Evolutionary conservation across 2,888 invertebrate genomes (phyloP).

Genomic region (Cerastis leucographa): DNA sequence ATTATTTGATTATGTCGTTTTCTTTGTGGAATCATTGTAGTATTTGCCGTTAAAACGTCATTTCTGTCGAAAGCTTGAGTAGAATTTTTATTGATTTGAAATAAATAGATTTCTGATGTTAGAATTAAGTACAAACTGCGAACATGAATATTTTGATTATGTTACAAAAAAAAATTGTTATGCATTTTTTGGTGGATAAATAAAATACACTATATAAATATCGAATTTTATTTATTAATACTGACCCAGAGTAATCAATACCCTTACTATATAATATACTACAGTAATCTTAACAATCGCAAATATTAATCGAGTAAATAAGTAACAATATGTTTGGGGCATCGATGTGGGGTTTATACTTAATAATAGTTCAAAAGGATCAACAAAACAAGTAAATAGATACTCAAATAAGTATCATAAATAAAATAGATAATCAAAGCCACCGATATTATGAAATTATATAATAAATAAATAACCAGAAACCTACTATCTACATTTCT

Average conservation of each 20-base stretch:
- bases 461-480: slow-evolving; percentile 8
- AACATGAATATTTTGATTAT: slow-evolving; percentile 40
- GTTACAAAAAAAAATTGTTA: slow-evolving; percentile 46
- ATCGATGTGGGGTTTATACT: slow-evolving; percentile 51
- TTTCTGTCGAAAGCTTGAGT: slow-evolving; percentile 29
- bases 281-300: slow-evolving; percentile 38
- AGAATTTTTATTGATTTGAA: slow-evolving; percentile 24
- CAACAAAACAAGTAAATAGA: slow-evolving; percentile 17
- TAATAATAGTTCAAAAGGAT: slow-evolving; percentile 1
- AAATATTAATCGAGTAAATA: slow-evolving; percentile 48
- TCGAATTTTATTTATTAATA: slow-evolving; percentile 59
- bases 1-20: slow-evolving; percentile 2
- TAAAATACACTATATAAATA: slow-evolving; percentile 60
- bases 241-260: slow-evolving; percentile 56
- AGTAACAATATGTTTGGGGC: slow-evolving; percentile 41
- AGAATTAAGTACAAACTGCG: slow-evolving; percentile 39
- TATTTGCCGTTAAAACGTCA: slow-evolving; percentile 19
- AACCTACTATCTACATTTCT: slow-evolving; percentile 60
- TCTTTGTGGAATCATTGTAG: slow-evolving; percentile 14
- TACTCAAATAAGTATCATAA: too few relatives aligned
- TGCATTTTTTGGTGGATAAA: slow-evolving; percentile 64
- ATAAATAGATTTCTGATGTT: slow-evolving; percentile 42
- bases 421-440: too few relatives aligned
- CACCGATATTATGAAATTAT: slow-evolving; percentile 19
- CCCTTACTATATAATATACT: slow-evolving; percentile 44